Evolutionary conservation across 2,797 vertebrate species (phyloP), one percentile per base, ranked within the genome.

Genomic region (Oreonectes daqikongensis): DNA sequence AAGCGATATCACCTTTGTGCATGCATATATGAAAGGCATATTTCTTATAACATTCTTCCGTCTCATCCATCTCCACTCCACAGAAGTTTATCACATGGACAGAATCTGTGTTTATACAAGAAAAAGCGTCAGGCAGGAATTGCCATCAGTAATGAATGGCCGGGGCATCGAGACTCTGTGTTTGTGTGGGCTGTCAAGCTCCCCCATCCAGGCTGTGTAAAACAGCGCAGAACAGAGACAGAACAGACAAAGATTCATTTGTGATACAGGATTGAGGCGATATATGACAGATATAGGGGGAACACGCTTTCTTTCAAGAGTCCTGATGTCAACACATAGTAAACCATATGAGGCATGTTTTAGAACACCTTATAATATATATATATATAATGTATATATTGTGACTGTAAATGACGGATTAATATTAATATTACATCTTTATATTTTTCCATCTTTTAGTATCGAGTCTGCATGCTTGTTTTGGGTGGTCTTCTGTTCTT

Each of bases 31-130:
- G 12, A 44, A 24, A 30, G 46, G 12, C 8, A 61, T 52, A 48
- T 28, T 60, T 22, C 30, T 55, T 9, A 17, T 64, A 69, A 53
- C 57, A 44, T 26, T 50, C 6, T 28, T 55, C 50, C 50, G 5
- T 53, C 24, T 4, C 11, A 17, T 53, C 46, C 44, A 40, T 53
- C 46, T 63, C 11, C 28, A 28, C 12, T 66, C 42, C 32, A 50
- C 75, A 78, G 46, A 71, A 74, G 80, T 74, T 83, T 68, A 80
- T 83, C 75, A 67, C 53, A 66, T 74, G 69, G 24, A 64, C 63
- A 73, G 30, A 52, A 55, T 72, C 70, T 69, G 66, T 84, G 81
- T 84, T 86, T 84, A 75, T 60, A 81, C 74, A 78, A 66, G 75
- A 59, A 24, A 64, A 75, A 84, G 66, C 59, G 68, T 75, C 70